Percentiles rank a stretch among this genome's conserved stretches.
Evolutionary conservation across 2,797 vertebrate genomes (phyloP).

Genomic region (Neosalanx taihuensis): DNA sequence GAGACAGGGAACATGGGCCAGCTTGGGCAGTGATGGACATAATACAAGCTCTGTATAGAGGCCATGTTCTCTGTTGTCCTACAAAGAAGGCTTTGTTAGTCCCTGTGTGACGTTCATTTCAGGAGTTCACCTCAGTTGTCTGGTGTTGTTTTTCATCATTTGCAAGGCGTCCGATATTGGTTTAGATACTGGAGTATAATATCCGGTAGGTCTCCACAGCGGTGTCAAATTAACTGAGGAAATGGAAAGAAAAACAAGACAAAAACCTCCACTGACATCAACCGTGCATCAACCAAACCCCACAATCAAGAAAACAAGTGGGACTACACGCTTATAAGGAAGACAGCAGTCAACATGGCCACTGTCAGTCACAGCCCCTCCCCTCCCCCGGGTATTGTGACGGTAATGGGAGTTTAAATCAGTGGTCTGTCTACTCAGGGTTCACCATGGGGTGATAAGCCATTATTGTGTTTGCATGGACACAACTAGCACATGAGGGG

Average conservation of each 20-base stretch:
- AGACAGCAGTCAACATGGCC: neutral
- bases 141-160: conserved; percentile 43
- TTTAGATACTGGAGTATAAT: neutral
- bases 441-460: conserved; percentile 49
- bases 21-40: conserved; percentile 55
- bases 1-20: conserved; percentile 50
- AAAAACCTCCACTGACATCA: neutral
- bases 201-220: neutral
- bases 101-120: neutral
- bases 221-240: neutral
- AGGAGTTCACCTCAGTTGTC: conserved; percentile 29
- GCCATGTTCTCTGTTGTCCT: conserved; percentile 33
- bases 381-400: neutral
- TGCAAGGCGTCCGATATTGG: conserved; percentile 61
- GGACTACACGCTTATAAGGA: neutral
- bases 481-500: conserved; percentile 42
- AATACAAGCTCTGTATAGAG: conserved; percentile 54
- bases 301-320: neutral
- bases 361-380: neutral
- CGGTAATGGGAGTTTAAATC: conserved; percentile 17
- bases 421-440: conserved; percentile 43
- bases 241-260: neutral
- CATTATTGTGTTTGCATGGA: conserved; percentile 58
- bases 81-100: neutral
- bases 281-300: neutral